Percentiles rank a stretch among this genome's conserved stretches.
Evolutionary conservation across 2,113 vertebrate species (phyloP).

Genomic region (Pagrus major): DNA sequence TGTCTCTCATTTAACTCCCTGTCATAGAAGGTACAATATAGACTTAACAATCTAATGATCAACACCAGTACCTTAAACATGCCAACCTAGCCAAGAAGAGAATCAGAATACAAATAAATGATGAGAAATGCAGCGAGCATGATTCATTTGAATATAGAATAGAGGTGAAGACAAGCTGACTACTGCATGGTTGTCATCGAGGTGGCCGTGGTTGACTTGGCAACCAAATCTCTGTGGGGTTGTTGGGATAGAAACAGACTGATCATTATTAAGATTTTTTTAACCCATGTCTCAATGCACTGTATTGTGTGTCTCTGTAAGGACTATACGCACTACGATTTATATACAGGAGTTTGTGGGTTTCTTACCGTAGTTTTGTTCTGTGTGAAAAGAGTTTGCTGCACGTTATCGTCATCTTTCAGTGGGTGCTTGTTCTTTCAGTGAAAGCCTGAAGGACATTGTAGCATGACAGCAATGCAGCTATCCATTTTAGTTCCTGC

Average conservation of each 20-base stretch:
- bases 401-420: slow-evolving; percentile 14
- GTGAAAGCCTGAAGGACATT: slow-evolving; percentile 66
- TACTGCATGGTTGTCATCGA: slow-evolving; percentile 52
- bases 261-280: slow-evolving; percentile 50
- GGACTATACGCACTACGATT: background rate
- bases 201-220: slow-evolving; percentile 75
- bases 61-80: background rate
- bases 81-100: background rate
- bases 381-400: slow-evolving; percentile 16
- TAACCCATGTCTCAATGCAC: slow-evolving; percentile 2
- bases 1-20: background rate
- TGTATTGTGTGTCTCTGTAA: background rate
- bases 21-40: slow-evolving; percentile 6
- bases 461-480: slow-evolving; percentile 65
- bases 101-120: slow-evolving; percentile 9
- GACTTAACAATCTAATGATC: background rate
- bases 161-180: slow-evolving; percentile 55
- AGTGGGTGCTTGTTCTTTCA: slow-evolving; percentile 47
- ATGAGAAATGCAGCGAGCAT: slow-evolving; percentile 3
- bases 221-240: slow-evolving; percentile 72
- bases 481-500: slow-evolving; percentile 54
- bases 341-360: background rate
- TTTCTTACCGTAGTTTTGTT: background rate
- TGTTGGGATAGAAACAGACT: slow-evolving; percentile 63
- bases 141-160: slow-evolving; percentile 48